phyloP scores from a whole-genome alignment of 23 tunicate genomes.

The Trididemnum nubilum region DNA sequence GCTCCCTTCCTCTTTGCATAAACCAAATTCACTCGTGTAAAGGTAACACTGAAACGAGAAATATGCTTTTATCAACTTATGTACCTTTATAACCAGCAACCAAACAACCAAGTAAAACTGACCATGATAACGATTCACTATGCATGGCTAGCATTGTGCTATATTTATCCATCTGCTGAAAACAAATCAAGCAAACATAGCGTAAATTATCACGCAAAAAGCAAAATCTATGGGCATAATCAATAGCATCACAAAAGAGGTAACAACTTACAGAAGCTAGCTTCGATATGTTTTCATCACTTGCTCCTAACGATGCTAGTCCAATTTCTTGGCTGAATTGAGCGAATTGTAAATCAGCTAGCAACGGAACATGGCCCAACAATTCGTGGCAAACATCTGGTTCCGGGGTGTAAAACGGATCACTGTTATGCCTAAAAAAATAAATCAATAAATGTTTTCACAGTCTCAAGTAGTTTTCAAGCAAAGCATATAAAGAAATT shows the following conservation, averaged over 20 bases:
- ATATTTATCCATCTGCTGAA: no score
- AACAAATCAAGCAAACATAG: no score
- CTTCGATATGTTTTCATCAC: conserved; percentile 83
- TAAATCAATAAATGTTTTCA: no score
- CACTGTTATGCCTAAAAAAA: conserved; percentile 66
- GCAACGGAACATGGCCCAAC: conserved; percentile 90
- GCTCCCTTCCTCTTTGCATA: conserved; percentile 82
- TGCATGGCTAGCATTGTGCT: no score
- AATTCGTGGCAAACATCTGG: conserved; percentile 98
- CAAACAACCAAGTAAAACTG: no score
- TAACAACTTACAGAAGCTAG: conserved; percentile 89
- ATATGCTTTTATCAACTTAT: no score
- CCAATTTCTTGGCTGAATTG: conserved; percentile 93
- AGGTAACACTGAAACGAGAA: conserved; percentile 79
- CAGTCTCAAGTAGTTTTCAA: background rate
- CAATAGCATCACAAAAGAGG: no score
- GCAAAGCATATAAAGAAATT: background rate
- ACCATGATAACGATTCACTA: no score
- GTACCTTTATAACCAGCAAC: background rate
- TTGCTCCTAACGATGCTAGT: conserved; percentile 94
- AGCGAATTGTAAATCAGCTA: conserved; percentile 96
- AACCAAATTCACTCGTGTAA: conserved; percentile 93
- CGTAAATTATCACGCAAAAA: no score
- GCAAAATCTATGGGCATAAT: no score
- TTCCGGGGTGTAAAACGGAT: conserved; percentile 99